Evolutionary conservation across 2,797 vertebrate genomes (phyloP).

Genomic region (Aphelocoma californica): DNA sequence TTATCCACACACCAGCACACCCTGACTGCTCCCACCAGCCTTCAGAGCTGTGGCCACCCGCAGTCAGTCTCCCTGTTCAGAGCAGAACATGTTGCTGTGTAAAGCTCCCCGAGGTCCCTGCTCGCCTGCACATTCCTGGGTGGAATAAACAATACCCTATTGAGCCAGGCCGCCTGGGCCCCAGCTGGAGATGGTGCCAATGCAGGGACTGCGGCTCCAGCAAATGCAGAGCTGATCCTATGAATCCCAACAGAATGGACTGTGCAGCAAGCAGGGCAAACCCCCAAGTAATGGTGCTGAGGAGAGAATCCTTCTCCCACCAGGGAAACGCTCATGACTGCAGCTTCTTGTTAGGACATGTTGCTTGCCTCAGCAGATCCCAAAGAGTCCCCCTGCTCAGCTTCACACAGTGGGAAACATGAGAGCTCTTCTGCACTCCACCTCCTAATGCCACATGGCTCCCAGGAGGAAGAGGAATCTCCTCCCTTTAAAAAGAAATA

Average conservation of each 20-base stretch:
- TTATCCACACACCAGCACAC: rapidly evolving
- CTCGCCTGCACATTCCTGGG: background rate
- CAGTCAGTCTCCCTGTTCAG: background rate
- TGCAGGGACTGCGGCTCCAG: background rate
- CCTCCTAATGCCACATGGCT: background rate
- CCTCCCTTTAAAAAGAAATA: background rate
- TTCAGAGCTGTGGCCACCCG: background rate
- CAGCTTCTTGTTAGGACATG: background rate
- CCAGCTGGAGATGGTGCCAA: background rate
- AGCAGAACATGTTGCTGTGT: background rate
- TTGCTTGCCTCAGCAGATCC: background rate
- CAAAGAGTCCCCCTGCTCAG: background rate
- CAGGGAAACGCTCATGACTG: background rate
- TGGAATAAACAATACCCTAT: background rate
- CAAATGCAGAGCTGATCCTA: background rate
- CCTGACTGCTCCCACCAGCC: rapidly evolving
- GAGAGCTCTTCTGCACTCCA: background rate
- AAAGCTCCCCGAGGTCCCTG: background rate
- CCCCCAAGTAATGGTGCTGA: background rate
- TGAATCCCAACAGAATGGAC: background rate
- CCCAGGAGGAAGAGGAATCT: background rate
- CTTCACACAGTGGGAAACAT: background rate
- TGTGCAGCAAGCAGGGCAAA: background rate
- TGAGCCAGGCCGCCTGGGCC: background rate
- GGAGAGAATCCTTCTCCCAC: background rate